phyloP scores from a whole-genome alignment of 2,797 vertebrate genomes.

The Sarcophilus harrisii region DNA sequence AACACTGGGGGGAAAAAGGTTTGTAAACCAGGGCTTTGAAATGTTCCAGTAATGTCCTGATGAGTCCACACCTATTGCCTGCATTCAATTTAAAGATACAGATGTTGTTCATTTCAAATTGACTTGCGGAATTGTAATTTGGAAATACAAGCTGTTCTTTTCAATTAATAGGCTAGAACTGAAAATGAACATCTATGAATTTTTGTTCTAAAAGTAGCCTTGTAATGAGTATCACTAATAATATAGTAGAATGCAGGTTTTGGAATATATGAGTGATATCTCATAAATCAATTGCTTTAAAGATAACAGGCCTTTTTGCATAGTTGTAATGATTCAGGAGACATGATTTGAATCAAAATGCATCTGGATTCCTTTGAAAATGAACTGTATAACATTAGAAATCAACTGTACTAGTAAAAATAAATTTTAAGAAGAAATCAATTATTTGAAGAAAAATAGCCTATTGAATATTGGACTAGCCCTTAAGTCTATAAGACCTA shows the following conservation, averaged over 20 bases:
- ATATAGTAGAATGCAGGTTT: background rate
- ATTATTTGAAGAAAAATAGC: too few species aligned
- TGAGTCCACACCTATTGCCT: background rate
- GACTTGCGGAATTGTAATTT: slow-evolving; percentile 37
- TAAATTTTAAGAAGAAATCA: background rate
- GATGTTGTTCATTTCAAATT: slow-evolving; percentile 18
- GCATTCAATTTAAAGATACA: slow-evolving; percentile 48
- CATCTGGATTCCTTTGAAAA: background rate
- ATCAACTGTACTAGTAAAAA: background rate
- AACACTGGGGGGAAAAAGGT: background rate
- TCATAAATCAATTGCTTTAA: background rate
- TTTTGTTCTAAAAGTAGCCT: background rate
- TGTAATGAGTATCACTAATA: background rate
- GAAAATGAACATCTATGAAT: slow-evolving; percentile 7
- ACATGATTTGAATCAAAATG: background rate
- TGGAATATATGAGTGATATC: background rate
- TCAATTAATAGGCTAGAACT: slow-evolving; percentile 49
- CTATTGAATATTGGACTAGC: background rate
- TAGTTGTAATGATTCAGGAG: background rate
- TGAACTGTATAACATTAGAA: background rate
- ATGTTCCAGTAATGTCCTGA: slow-evolving; percentile 8
- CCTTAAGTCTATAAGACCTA: background rate
- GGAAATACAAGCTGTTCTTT: slow-evolving; percentile 17
- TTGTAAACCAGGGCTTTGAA: slow-evolving; percentile 41
- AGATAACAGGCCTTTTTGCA: background rate